Evolutionary conservation across 1,140 invertebrate species (phyloP).

Genomic region (Diuraphis noxia): DNA sequence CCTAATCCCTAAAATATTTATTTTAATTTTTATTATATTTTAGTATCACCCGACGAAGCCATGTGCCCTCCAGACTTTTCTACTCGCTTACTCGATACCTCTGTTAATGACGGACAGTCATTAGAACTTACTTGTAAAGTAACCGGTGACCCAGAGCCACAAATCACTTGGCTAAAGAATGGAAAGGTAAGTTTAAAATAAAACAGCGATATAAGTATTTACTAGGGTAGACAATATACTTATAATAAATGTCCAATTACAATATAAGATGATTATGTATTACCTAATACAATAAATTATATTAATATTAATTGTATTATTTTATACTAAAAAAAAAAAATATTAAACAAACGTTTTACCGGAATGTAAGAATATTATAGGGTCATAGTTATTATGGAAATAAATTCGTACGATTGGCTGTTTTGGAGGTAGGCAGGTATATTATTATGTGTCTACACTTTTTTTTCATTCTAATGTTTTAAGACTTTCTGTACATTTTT

Average conservation of each 20-base stretch:
- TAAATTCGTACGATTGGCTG: too few relatives aligned
- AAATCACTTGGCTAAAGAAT: conserved; percentile 84
- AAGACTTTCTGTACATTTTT: too few relatives aligned
- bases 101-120: conserved; percentile 79
- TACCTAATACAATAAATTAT: background rate
- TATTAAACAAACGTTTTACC: background rate
- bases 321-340: background rate
- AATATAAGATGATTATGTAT: background rate
- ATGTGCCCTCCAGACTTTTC: conserved; percentile 85
- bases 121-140: conserved; percentile 78
- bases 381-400: background rate
- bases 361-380: background rate
- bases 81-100: conserved; percentile 70
- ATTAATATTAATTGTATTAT: background rate
- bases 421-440: too few relatives aligned
- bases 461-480: too few relatives aligned
- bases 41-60: conserved; percentile 82
- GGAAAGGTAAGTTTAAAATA: conserved; percentile 64
- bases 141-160: conserved; percentile 87
- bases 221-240: background rate
- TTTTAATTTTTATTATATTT: background rate
- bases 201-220: background rate
- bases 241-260: background rate
- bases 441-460: too few relatives aligned
- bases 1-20: background rate